These are phyloP conservation scores for Ladona fulva DNA, from an alignment of 1,140 invertebrate genomes.

Conservation along the genomic window DNA sequence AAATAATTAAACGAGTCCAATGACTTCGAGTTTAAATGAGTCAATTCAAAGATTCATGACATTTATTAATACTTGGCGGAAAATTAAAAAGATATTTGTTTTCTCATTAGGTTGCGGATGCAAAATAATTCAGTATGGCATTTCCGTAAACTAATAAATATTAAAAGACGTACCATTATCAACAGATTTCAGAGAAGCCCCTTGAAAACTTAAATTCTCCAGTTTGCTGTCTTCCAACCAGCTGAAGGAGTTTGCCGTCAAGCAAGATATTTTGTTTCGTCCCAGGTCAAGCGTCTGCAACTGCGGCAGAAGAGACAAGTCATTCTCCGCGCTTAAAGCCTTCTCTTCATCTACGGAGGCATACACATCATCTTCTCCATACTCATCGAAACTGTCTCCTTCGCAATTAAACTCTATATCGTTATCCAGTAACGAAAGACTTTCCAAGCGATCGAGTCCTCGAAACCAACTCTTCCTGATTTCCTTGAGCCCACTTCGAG, in stretches of 20 bases:
- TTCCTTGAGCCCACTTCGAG: neutral
- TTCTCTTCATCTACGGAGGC: neutral
- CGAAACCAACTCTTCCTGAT: neutral
- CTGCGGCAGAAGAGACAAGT: neutral
- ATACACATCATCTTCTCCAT: neutral
- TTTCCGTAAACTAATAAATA: neutral
- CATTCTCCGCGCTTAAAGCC: neutral
- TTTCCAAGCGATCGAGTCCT: neutral
- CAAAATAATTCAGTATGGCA: too few species aligned
- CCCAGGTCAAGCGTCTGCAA: neutral
- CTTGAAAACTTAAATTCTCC: neutral
- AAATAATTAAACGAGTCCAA: too few species aligned
- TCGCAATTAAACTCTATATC: neutral
- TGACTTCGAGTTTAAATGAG: too few species aligned
- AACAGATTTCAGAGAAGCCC: neutral
- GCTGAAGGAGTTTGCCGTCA: neutral
- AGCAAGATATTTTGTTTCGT: neutral
- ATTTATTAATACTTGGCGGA: too few species aligned
- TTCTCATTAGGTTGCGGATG: too few species aligned
- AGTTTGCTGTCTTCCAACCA: slow-evolving; percentile 4
- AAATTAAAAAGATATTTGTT: too few species aligned
- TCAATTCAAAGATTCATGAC: too few species aligned
- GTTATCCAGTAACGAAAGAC: neutral
- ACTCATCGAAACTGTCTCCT: neutral
- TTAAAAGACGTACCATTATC: neutral